Conservation (phyloP, 2,797 vertebrate species). For the Siniperca scherzeri region DNA sequence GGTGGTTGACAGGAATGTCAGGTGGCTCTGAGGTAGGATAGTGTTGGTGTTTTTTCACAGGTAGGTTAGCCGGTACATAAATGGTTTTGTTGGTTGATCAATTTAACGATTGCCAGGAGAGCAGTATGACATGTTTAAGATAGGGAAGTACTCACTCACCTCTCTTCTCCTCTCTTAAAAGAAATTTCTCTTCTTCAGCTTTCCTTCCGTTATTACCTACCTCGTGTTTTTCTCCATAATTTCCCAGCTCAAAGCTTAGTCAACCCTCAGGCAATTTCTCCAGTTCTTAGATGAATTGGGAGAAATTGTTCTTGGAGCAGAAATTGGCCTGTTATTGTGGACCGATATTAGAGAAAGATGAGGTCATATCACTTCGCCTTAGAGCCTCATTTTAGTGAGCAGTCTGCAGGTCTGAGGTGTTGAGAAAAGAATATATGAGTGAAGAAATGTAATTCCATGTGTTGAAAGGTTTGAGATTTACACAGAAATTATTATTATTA, state of each 20-base stretch:
- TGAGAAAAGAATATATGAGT: no score
- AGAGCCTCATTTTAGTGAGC: neutral
- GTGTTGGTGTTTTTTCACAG: no score
- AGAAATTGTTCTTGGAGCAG: neutral
- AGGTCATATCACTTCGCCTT: neutral
- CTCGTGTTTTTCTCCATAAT: neutral
- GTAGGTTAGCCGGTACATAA: neutral
- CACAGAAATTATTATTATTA: neutral
- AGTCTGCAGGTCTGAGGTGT: neutral
- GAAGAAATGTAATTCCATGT: neutral
- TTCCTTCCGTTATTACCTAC: neutral
- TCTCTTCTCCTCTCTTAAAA: neutral
- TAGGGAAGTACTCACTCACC: neutral
- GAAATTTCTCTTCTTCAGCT: neutral
- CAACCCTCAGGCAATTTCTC: neutral
- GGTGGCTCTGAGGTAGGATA: neutral
- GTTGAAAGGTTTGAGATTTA: neutral
- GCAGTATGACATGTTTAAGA: neutral
- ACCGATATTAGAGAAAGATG: neutral
- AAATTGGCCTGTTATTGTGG: slow-evolving; percentile 9
- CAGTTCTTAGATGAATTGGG: no score
- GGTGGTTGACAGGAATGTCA: no score
- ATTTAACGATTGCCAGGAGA: neutral
- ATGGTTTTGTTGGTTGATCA: neutral
- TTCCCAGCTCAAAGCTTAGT: neutral